Base-by-base conservation (phyloP, 1,140 invertebrate species). In the Bombus polaris region DNA sequence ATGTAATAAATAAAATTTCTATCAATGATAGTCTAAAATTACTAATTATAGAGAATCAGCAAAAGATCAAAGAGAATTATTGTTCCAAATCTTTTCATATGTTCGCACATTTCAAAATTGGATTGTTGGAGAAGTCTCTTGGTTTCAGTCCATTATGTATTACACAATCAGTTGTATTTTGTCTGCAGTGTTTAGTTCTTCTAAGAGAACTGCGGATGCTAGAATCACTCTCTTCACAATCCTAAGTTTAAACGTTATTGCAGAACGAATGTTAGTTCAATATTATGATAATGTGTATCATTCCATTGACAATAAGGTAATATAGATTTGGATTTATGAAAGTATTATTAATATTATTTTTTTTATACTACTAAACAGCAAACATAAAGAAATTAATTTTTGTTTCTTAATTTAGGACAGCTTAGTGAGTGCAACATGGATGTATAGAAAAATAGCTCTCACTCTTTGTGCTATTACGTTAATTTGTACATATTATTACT, bases 81-180 rank as follows among this genome's bases (percentile, higher is more conserved):
- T 97, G 18, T 94, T 95, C 88, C 95, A 96, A 89, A 95, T 97
- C 65, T 96, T 97, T 92, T 96, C 96, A 35, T 95, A 96, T 73
- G 89, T 97, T 57, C 90, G 92, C 15, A 94, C 94, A 53, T 94
- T 97, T 77, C 96, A 97, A 92, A 94, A 92, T 94, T 92, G 96
- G 96, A 93, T 95, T 86, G 90, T 96, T 57, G 95, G 94, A 25
- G 96, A 97, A 95, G 95, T 97, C 79, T 96, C 96, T 5, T 95
- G 96, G 88, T 95, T 96, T 83, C 96, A 96, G 86, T 95, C 96
- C 3, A 92, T 96, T 44, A 91, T 96, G n/a, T 97, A 96, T 91
- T 97, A 96, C 83, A 92, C 94, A 42, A 80, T 95, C 6, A 94
- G 94, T 62, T 93, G 96, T 44, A 90, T 96, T 42, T 85, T 96